Conservation (phyloP, 2,113 vertebrate genomes). For the Camelus dromedarius region DNA sequence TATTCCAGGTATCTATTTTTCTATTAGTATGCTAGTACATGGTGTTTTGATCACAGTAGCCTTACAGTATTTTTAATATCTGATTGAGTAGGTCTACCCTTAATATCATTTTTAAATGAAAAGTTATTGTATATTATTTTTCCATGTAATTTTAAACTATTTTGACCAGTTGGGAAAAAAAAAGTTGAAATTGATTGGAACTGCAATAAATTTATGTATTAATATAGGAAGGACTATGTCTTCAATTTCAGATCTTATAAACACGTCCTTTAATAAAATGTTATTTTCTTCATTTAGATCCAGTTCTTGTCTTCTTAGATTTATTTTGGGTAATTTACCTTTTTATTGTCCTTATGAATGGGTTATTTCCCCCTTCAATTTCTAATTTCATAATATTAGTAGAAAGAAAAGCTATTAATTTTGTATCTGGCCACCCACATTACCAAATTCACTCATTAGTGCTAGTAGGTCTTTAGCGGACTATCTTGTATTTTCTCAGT, state of each 20-base stretch:
- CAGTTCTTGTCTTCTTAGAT: conserved; percentile 32
- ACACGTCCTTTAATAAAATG: conserved; percentile 57
- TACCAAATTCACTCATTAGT: conserved; percentile 56
- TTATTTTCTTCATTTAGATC: conserved; percentile 57
- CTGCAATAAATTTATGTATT: conserved; percentile 40
- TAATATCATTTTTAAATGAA: conserved; percentile 13
- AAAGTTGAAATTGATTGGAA: background rate
- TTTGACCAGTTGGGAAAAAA: background rate
- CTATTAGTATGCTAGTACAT: background rate
- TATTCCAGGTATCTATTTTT: background rate
- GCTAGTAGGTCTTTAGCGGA: conserved; percentile 31
- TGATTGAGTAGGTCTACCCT: background rate
- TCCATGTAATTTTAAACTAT: conserved; percentile 34
- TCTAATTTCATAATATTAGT: conserved; percentile 62
- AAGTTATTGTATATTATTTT: background rate
- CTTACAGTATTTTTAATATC: conserved; percentile 32
- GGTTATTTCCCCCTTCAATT: conserved; percentile 24
- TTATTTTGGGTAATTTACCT: conserved; percentile 56
- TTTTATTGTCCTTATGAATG: conserved; percentile 54
- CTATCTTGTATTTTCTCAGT: conserved; percentile 57
- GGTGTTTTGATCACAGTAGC: conserved; percentile 25
- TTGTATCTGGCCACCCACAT: background rate
- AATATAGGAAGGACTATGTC: background rate
- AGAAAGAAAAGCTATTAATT: conserved; percentile 63
- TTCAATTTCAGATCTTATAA: background rate